Conservation (phyloP, 1,140 invertebrate species). For the Plectus sambesii region DNA sequence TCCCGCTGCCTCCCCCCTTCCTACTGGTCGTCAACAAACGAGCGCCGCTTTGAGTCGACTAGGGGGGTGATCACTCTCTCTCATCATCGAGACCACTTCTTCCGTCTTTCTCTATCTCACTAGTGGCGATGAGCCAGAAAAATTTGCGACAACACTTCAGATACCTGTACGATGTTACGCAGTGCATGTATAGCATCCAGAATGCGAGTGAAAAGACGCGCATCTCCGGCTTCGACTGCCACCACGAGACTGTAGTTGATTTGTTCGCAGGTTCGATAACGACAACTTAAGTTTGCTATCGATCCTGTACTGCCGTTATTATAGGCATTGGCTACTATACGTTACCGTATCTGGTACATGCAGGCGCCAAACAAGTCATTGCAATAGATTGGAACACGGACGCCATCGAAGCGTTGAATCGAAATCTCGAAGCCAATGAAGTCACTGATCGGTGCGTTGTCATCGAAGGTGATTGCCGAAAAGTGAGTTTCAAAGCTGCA, state of each 20-base stretch:
- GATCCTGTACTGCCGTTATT: conserved; percentile 15
- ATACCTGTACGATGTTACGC: conserved; percentile 53
- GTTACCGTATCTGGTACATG: conserved; percentile 54
- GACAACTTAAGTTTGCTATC: no score
- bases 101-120: no score
- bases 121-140: no score
- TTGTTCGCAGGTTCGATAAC: conserved; percentile 54
- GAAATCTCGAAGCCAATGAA: conserved; percentile 52
- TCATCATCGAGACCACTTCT: no score
- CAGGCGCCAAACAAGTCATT: conserved; percentile 51
- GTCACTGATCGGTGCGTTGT: conserved; percentile 52
- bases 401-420: conserved; percentile 51
- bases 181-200: conserved; percentile 56
- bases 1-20: no score
- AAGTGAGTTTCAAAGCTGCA: no score
- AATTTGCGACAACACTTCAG: no score
- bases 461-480: conserved; percentile 54
- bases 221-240: conserved; percentile 51
- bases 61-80: no score
- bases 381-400: conserved; percentile 60
- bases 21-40: no score
- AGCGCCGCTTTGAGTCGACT: no score
- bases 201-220: conserved; percentile 56
- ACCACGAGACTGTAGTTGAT: conserved; percentile 54
- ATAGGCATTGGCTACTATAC: conserved; percentile 58